Conservation (phyloP, 1,140 invertebrate species). For the Meloidogyne floridensis region DNA sequence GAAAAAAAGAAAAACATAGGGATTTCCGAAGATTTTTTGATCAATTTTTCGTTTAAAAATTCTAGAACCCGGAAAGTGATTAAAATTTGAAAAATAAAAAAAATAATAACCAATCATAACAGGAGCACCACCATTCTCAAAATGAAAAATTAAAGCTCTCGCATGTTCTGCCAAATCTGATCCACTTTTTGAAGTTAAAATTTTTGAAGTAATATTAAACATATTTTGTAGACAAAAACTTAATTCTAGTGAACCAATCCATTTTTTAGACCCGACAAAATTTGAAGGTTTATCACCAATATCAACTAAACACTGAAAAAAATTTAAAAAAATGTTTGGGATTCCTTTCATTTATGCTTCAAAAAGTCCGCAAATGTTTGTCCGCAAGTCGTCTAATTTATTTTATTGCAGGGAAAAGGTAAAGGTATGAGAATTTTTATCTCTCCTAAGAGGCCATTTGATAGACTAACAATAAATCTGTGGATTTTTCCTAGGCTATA, state of each 20-base stretch:
- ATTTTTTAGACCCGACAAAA: constrained; percentile 87
- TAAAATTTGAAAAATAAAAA: not conserved
- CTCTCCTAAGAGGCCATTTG: no score
- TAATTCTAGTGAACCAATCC: constrained; percentile 98
- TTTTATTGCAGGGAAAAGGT: no score
- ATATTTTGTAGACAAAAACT: constrained; percentile 85
- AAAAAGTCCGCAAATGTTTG: no score
- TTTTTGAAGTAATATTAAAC: constrained; percentile 74
- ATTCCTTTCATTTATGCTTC: no score
- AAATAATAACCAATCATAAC: constrained; percentile 86
- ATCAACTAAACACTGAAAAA: constrained; percentile 76
- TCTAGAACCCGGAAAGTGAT: no score
- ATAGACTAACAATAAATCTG: no score
- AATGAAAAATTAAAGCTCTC: constrained; percentile 83
- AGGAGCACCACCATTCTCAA: constrained; percentile 87
- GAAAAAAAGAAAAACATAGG: no score
- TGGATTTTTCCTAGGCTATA: no score
- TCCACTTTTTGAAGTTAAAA: constrained; percentile 81
- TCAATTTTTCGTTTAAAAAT: no score
- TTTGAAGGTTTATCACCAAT: constrained; percentile 86
- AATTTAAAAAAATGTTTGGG: not conserved
- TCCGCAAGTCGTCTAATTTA: no score
- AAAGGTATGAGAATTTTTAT: no score
- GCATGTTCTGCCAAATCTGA: constrained; percentile 80
- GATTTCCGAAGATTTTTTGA: no score